These are phyloP conservation scores for Eptesicus fuscus DNA, from an alignment of 2,113 vertebrate genomes.

Conservation along the genomic window DNA sequence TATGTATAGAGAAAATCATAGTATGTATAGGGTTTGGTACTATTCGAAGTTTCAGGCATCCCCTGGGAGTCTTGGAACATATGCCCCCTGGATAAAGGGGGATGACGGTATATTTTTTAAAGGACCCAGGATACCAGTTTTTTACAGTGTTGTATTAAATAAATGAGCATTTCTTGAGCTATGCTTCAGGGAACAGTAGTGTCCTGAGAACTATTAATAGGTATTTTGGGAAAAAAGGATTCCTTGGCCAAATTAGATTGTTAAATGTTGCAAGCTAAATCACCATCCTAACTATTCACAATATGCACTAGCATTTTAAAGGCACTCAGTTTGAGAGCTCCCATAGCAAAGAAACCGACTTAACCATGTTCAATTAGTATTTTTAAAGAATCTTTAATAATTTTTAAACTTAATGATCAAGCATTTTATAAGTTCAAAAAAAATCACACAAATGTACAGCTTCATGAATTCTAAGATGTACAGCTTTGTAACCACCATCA, in stretches of 20 bases:
- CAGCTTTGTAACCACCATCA: background rate
- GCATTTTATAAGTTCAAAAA: background rate
- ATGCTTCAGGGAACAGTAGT: constrained; percentile 24
- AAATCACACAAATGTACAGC: background rate
- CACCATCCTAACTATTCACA: background rate
- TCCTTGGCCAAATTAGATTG: constrained; percentile 56
- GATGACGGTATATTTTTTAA: background rate
- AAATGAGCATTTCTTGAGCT: background rate
- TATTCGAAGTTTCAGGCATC: background rate
- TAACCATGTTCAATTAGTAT: background rate
- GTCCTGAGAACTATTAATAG: constrained; percentile 46
- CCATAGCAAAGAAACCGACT: background rate
- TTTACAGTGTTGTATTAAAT: constrained; percentile 8
- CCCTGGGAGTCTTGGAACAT: background rate
- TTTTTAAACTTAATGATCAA: background rate
- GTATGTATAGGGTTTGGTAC: background rate
- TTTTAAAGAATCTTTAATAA: background rate
- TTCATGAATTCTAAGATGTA: background rate
- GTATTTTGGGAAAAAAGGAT: constrained; percentile 16
- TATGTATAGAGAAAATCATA: background rate
- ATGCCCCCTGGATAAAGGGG: background rate
- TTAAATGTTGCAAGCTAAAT: constrained; percentile 65
- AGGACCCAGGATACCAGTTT: background rate
- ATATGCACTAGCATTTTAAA: background rate
- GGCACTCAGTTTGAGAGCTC: background rate